Percentiles rank a stretch among this genome's conserved stretches.
These are phyloP conservation scores for Tolypeutes matacus DNA, from an alignment of 2,797 vertebrate genomes.

Conservation along the genomic window DNA sequence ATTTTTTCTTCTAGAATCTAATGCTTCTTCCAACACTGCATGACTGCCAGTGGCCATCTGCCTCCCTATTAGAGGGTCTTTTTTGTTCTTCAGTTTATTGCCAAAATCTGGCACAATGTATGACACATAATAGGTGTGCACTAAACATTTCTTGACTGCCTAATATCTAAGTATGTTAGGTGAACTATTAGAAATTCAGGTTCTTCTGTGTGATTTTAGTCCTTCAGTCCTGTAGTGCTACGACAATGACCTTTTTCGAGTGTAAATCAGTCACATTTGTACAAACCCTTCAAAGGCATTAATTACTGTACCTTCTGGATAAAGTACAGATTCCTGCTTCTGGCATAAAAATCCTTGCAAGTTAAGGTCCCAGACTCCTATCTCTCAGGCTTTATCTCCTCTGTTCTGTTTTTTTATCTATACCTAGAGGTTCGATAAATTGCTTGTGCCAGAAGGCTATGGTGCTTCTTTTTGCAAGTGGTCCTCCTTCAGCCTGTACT, in stretches of 20 bases:
- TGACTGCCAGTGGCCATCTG: neutral
- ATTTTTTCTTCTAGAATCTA: neutral
- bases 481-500: neutral
- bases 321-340: neutral
- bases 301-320: neutral
- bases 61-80: neutral
- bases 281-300: neutral
- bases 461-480: neutral
- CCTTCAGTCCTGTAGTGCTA: neutral
- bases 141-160: neutral
- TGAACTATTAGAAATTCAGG: neutral
- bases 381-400: neutral
- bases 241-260: neutral
- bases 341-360: neutral
- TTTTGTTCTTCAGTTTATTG: neutral
- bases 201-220: neutral
- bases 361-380: neutral
- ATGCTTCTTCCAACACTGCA: neutral
- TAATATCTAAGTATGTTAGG: neutral
- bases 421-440: neutral
- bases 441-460: neutral
- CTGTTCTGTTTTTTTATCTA: neutral
- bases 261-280: neutral
- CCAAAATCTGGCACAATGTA: neutral
- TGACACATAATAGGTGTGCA: neutral